Conservation (phyloP, 2,113 vertebrate genomes). For the Albula glossodonta region DNA sequence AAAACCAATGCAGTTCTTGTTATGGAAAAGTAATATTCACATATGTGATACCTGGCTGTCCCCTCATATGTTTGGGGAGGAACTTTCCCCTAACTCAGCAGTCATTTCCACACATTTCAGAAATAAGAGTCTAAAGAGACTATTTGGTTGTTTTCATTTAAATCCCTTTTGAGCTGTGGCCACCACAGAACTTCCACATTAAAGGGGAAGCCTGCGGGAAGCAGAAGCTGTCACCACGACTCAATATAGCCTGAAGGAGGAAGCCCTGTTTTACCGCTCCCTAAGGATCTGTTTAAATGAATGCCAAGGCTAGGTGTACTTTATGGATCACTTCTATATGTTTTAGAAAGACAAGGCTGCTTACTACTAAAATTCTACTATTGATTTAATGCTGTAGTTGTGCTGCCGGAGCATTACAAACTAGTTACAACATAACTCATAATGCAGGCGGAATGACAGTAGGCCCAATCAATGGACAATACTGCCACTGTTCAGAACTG, state of each 20-base stretch:
- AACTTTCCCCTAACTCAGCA: not conserved
- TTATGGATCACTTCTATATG: too few relatives aligned
- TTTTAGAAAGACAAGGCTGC: not conserved
- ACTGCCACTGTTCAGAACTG: not conserved
- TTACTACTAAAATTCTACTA: not conserved
- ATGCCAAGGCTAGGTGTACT: not conserved
- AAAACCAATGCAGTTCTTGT: not conserved
- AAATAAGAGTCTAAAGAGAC: not conserved
- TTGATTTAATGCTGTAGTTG: not conserved
- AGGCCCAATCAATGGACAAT: not conserved
- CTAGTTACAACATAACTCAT: not conserved
- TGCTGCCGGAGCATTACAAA: not conserved
- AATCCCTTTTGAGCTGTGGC: not conserved
- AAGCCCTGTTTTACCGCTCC: not conserved
- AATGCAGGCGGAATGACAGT: not conserved
- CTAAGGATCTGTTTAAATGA: not conserved
- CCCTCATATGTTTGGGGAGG: not conserved
- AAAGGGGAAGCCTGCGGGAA: not conserved
- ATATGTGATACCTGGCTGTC: not conserved
- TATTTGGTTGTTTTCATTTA: not conserved
- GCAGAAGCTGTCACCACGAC: not conserved
- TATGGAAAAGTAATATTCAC: not conserved
- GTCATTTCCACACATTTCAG: not conserved
- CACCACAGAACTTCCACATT: not conserved
- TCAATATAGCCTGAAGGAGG: not conserved